Base-by-base conservation (phyloP, 1,140 invertebrate genomes). In the Cherax quadricarinatus region DNA sequence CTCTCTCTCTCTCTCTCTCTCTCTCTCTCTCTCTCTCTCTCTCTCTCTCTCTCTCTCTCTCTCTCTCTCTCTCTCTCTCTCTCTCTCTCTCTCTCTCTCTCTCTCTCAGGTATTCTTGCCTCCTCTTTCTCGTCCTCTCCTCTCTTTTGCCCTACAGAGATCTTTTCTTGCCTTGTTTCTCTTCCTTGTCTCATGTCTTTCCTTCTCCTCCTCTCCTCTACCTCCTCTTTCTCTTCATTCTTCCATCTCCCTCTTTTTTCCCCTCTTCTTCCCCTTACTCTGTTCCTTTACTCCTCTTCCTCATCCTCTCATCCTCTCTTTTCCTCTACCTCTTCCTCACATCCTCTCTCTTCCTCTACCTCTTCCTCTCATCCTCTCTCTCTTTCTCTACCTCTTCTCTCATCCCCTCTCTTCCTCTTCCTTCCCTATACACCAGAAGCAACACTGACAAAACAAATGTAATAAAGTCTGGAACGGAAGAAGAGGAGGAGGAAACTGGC, bases 401-500 rank as follows among this genome's bases (percentile, higher is more conserved):
- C 48, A 6, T 14, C 9, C 5, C 21, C 48, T 7, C 53, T n/a
- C 30, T 6, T 14, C 4, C 81, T 24, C 81, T 30, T n/a, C 24
- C 24, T 18, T n/a, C 24, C 24, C 51, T 14, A 24, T 1, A 12
- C 12, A 49, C 18, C 62, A 70, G 66, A 41, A 86, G 85, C 85
- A 75, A 70, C 85, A 73, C 85, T 53, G 60, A 75, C 85, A 86
- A 62, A 86, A 86, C 85, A 75, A 86, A 86, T 73, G 85, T 86
- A 86, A 86, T 86, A 86, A 86, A 86, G 70, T n/a, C 66, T 21
- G 48, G 48, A 57, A 5, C 85, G 85, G 85, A 86, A 86, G 48
- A 51, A 49, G 49, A 16, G 48, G 70, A 73, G 66, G 66, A 41
- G 62, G 85, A 86, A 70, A 49, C 85, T 9, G 30, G 24, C 49